These are phyloP conservation scores for Pyrocephalus nanus DNA, from an alignment of 2,797 vertebrate genomes.

Conservation along the genomic window DNA sequence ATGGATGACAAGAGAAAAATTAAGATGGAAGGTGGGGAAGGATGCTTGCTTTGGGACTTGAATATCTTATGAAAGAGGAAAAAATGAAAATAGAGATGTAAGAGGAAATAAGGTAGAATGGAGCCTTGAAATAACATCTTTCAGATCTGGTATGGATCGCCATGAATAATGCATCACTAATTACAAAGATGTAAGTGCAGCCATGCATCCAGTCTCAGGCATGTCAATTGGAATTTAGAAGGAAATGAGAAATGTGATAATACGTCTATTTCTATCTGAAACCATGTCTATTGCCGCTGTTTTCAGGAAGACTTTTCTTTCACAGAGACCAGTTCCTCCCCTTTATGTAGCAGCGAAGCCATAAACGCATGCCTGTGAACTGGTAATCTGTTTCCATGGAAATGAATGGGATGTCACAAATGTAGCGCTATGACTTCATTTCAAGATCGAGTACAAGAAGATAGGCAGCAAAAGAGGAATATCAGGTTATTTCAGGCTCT, in stretches of 20 bases:
- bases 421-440: slow-evolving; percentile 8
- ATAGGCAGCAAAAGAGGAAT: background rate
- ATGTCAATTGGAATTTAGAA: slow-evolving; percentile 2
- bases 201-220: background rate
- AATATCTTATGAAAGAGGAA: background rate
- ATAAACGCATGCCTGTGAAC: background rate
- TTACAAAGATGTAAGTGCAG: slow-evolving; percentile 1
- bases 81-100: background rate
- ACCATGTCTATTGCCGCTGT: background rate
- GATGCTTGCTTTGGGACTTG: background rate
- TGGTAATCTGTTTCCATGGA: slow-evolving; percentile 59
- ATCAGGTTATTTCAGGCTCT: background rate
- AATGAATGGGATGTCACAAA: slow-evolving; percentile 58
- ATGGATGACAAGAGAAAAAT: background rate
- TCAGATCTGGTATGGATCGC: background rate
- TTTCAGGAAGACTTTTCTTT: background rate
- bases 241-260: background rate
- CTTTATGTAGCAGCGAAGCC: slow-evolving; percentile 6
- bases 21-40: background rate
- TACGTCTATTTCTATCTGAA: background rate
- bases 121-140: background rate
- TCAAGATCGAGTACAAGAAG: background rate
- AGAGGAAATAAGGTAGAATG: background rate
- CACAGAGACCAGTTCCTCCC: background rate
- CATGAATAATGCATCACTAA: slow-evolving; percentile 52